phyloP scores from a whole-genome alignment of 2,888 invertebrate genomes.

The Athalia rosae region DNA sequence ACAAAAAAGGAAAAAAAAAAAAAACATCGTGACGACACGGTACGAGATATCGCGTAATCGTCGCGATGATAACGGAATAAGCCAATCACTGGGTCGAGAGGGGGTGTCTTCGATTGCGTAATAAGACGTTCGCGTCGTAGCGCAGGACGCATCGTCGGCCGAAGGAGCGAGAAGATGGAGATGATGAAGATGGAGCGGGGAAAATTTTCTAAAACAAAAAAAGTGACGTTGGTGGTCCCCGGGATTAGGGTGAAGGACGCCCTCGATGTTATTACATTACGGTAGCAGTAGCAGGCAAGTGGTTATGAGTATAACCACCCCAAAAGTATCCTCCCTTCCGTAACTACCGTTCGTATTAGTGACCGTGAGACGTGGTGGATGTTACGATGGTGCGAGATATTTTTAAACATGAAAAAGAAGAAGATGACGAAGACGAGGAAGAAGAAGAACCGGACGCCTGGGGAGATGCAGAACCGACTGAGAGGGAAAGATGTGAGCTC shows the following conservation, averaged over 20 bases:
- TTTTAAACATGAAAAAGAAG: constrained; percentile 33
- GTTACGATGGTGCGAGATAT: constrained; percentile 6
- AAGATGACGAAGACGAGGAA: constrained; percentile 7
- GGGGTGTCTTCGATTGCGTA: too few relatives aligned
- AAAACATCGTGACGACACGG: too few relatives aligned
- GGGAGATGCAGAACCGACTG: too few relatives aligned
- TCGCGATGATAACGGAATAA: too few relatives aligned
- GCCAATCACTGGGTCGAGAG: too few relatives aligned
- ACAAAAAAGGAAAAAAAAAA: too few relatives aligned
- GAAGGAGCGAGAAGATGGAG: neutral
- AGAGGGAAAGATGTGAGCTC: too few relatives aligned
- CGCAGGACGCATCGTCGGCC: neutral
- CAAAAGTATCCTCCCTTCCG: constrained; percentile 29
- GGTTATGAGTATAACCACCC: constrained; percentile 46
- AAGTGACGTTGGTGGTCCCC: constrained; percentile 43
- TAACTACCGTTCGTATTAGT: neutral
- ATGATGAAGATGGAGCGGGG: constrained; percentile 3
- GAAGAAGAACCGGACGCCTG: neutral
- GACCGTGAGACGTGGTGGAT: constrained; percentile 26
- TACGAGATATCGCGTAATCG: too few relatives aligned
- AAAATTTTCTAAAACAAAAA: neutral
- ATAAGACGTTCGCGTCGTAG: too few relatives aligned
- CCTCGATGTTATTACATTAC: constrained; percentile 52
- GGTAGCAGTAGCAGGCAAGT: constrained; percentile 48
- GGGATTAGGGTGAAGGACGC: constrained; percentile 25